Base-by-base conservation (phyloP, 2,113 vertebrate species). In the Ciconia boyciana region DNA sequence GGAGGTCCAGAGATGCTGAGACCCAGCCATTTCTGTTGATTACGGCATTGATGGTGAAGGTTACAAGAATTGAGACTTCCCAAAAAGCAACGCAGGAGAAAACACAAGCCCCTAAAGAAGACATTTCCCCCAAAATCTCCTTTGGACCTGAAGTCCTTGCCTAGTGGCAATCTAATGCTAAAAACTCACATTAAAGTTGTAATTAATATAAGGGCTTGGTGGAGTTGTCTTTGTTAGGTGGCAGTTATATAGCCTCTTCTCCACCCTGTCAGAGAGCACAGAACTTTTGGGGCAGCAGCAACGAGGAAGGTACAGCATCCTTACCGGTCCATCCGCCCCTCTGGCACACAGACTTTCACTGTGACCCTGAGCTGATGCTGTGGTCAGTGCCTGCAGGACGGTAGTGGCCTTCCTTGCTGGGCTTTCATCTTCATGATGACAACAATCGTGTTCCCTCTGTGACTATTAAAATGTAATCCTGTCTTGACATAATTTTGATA, bases 331-430 rank as follows among this genome's bases (percentile, higher is more conserved):
- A 1, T 7, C 26, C 1, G 3, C 39, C 52, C 44, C 15, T 6
- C 41, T 9, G 44, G 54, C 54, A 22, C 10, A 2, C 49, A 11
- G 78, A 13, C 29, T 24, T 65, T 29, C 19, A 5, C 24, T 15
- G 60, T 1, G 1, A 3, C 48, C 11, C 24, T 17, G 46, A 10
- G 60, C 46, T 25, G 46, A 4, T 16, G 29, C 34, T 2, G 0
- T 17, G 46, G 24, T 22, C 48, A 3, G 16, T 26, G 46, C 25
- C 44, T 29, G 21, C n/a, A 6, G 36, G 49, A 25, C 1, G 6
- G 20, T 13, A 36, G 20, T 25, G 46, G 10, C 29, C 65, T 29
- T 29, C 32, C 39, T 28, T 22, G 60, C 16, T 36, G 70, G 25
- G 46, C 34, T 31, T 34, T 10, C 39, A 17, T 32, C 34, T 39